A percentile compares a stretch with the other conserved stretches of the same genome.
Evolutionary conservation across 2,797 vertebrate species (phyloP).

Genomic region (Lutra lutra): DNA sequence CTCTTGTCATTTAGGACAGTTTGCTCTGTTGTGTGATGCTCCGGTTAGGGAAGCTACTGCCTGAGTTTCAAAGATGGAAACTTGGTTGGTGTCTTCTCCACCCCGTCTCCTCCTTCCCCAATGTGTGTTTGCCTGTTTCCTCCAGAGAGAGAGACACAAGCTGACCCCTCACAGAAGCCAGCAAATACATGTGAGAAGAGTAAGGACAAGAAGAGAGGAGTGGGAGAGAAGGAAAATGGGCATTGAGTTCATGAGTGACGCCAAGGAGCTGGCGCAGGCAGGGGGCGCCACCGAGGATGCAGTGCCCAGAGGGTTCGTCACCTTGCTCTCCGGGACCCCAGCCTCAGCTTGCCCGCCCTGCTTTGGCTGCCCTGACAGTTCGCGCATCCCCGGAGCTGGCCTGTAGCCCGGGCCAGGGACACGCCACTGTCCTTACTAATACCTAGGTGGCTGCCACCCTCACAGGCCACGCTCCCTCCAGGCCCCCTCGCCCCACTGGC

Average conservation of each 20-base stretch:
- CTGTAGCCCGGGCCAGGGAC: slow-evolving; percentile 74
- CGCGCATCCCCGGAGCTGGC: slow-evolving; percentile 69
- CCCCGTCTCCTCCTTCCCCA: slow-evolving; percentile 50
- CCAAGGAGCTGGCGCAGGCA: slow-evolving; percentile 86
- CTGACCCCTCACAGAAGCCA: slow-evolving; percentile 88
- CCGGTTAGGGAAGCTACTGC: neutral
- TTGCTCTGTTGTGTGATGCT: neutral
- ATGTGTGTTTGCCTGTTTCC: slow-evolving; percentile 84
- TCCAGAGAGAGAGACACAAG: slow-evolving; percentile 90
- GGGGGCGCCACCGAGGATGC: slow-evolving; percentile 86
- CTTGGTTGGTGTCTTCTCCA: slow-evolving; percentile 35
- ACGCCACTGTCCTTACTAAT: slow-evolving; percentile 80
- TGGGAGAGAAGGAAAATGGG: slow-evolving; percentile 91
- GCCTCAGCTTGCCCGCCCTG: slow-evolving; percentile 82
- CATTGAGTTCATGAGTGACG: slow-evolving; percentile 90
- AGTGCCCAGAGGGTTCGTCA: slow-evolving; percentile 88
- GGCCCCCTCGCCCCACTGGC: slow-evolving; percentile 17
- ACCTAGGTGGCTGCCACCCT: slow-evolving; percentile 1
- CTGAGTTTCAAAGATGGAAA: neutral
- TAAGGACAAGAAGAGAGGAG: slow-evolving; percentile 89
- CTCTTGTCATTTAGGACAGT: neutral
- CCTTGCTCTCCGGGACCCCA: slow-evolving; percentile 81
- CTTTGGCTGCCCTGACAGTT: slow-evolving; percentile 77
- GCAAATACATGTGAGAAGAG: slow-evolving; percentile 89
- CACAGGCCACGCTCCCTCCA: slow-evolving; percentile 61